Evolutionary conservation across 1,140 invertebrate species (phyloP), one percentile per base, ranked within the genome.

Genomic region (Arion vulgaris): DNA sequence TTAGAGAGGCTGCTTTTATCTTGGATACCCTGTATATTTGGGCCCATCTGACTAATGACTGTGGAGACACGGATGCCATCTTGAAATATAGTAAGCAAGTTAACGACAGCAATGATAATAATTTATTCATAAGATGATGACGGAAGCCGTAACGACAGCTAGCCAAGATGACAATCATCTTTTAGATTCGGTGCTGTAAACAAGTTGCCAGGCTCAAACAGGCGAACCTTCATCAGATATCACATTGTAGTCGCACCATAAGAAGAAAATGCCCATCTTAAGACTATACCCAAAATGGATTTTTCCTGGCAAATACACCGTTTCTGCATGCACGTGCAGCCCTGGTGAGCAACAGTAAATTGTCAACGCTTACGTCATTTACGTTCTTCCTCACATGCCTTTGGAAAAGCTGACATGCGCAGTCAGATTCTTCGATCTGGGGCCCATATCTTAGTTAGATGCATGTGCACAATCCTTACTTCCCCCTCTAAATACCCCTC

Each of bases 331-430:
- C 62, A 66, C 62, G 28, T 28, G 28, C n/a, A 32, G 62, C 5
- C n/a, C 62, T 66, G 62, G 62, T 34, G 62, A 66, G 62, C n/a
- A 66, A 66, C 62, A 66, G 62, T 66, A 66, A 66, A 66, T 66
- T 66, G 62, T n/a, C 9, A 1, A 5, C 62, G 62, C 62, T 66
- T 66, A 66, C 62, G 62, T 66, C 62, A 66, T 17, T 32, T 28
- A 66, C 62, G n/a, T 66, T 28, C 28, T 11, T 66, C 62, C 62
- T 66, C 62, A 66, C 62, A 66, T 66, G 62, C 62, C 28, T 66
- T 32, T 1, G 62, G 26, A n/a, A 66, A 66, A 66, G 32, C 62
- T 66, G 62, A 66, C 62, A 66, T 66, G 62, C 62, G 62, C 62
- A 66, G 62, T 66, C 62, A 66, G 62, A 66, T 34, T 28, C 28